Evolutionary conservation across 1,140 invertebrate genomes (phyloP), one percentile per base, ranked within the genome.

Genomic region (Paramacrobiotus metropolitanus): DNA sequence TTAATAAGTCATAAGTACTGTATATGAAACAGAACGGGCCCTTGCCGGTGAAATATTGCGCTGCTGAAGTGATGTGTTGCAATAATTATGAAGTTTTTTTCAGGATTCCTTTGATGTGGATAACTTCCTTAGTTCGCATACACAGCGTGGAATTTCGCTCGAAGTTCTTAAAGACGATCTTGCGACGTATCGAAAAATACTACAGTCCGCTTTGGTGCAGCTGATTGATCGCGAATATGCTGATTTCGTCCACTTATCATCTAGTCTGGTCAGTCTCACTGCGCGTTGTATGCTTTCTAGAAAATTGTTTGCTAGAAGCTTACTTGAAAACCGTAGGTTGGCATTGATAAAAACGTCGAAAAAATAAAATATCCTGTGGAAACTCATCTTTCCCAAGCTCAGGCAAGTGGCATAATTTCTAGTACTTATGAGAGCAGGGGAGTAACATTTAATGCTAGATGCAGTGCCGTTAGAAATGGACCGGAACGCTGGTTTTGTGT

Each of bases 211-310:
- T 1, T 89, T 95, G 85, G 88, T 95, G 64, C 89, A 95, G 73
- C 76, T 96, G 0, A 94, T 96, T 62, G 95, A 96, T 73, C 86
- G 90, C 71, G 91, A 96, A 70, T 96, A 95, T 75, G 85, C 85
- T 1, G 90, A 95, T 73, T 95, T 95, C 78, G 88, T 96, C 3
- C 92, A 91, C 75, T 74, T 96, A 40, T 94, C 90, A 30, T 87
- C 87, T 24, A 92, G 91, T 74, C 75, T 95, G 64, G 88, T 77
- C 66, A 63, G 64, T 66, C 34, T 15, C n/a, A 15, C n/a, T 40
- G 34, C 34, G 34, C 34, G 34, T 40, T 40, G 34, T 9, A n/a
- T n/a, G n/a, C n/a, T n/a, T n/a, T n/a, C n/a, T n/a, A n/a, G n/a
- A n/a, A n/a, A n/a, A n/a, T n/a, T n/a, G n/a, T n/a, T n/a, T n/a